phyloP scores from a whole-genome alignment of 2,888 invertebrate species.

The Caenorhabditis japonica region DNA sequence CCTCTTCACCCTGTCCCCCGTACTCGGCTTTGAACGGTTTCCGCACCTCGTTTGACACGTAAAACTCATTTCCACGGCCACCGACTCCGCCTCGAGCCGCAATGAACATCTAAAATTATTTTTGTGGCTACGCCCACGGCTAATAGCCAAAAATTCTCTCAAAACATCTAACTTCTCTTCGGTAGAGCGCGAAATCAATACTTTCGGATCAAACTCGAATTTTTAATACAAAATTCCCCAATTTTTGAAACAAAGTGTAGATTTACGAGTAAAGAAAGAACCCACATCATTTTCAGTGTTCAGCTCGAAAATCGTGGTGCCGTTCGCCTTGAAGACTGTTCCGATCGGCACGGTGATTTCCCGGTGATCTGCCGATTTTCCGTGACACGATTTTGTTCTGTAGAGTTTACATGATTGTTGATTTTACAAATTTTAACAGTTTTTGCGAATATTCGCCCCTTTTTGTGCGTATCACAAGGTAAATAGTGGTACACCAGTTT shows the following conservation, averaged over 20 bases:
- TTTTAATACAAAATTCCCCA: too few species aligned
- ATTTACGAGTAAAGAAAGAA: neutral
- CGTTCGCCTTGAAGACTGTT: conserved; percentile 54
- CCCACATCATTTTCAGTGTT: conserved; percentile 54
- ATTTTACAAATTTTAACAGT: too few species aligned
- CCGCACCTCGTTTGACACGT: conserved; percentile 85
- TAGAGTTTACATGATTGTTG: too few species aligned
- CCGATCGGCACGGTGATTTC: conserved; percentile 60
- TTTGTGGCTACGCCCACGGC: too few species aligned
- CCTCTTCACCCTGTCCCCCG: conserved; percentile 88
- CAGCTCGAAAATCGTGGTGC: conserved; percentile 45
- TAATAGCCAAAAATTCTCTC: too few species aligned
- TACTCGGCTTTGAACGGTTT: conserved; percentile 88
- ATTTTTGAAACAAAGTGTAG: too few species aligned
- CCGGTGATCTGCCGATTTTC: conserved; percentile 60
- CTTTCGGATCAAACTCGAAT: too few species aligned
- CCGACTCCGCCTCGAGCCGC: conserved; percentile 95
- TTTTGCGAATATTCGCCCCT: neutral
- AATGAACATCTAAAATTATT: conserved; percentile 84
- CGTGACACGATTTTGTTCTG: conserved; percentile 58
- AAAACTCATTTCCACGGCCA: conserved; percentile 94
- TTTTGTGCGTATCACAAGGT: too few species aligned
- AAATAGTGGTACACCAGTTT: too few species aligned
- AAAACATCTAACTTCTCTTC: too few species aligned
- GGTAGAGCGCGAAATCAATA: too few species aligned